These are phyloP conservation scores for Anastrepha ludens DNA, from an alignment of 1,140 invertebrate genomes.

Conservation along the genomic window DNA sequence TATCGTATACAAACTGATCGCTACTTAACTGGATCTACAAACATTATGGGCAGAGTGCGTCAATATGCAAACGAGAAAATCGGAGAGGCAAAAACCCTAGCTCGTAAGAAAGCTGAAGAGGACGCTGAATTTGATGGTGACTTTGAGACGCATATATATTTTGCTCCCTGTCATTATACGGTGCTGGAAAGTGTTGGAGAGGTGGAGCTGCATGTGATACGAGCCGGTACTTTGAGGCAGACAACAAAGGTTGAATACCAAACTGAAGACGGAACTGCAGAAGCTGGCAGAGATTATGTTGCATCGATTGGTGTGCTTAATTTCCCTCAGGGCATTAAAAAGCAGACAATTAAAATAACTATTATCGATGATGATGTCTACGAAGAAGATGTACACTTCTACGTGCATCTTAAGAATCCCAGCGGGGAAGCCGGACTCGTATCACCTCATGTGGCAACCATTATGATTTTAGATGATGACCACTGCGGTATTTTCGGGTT, in stretches of 20 bases:
- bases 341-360: constrained; percentile 85
- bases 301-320: constrained; percentile 87
- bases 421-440: constrained; percentile 81
- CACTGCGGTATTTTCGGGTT: constrained; percentile 96
- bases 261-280: constrained; percentile 96
- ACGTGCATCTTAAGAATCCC: constrained; percentile 82
- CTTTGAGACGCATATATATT: constrained; percentile 80
- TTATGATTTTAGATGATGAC: constrained; percentile 98
- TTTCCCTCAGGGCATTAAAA: constrained; percentile 87
- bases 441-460: constrained; percentile 89
- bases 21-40: constrained; percentile 93
- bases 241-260: constrained; percentile 90
- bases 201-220: constrained; percentile 89
- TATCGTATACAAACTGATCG: constrained; percentile 96
- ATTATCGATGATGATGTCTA: constrained; percentile 98
- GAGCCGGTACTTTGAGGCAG: constrained; percentile 84
- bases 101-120: not conserved
- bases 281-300: constrained; percentile 93
- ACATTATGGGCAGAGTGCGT: constrained; percentile 88
- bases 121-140: constrained; percentile 73
- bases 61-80: constrained; percentile 85
- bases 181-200: constrained; percentile 97
- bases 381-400: constrained; percentile 98
- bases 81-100: constrained; percentile 82
- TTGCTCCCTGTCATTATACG: constrained; percentile 96